phyloP scores from a whole-genome alignment of 2,113 vertebrate species.

The Misgurnus anguillicaudatus region DNA sequence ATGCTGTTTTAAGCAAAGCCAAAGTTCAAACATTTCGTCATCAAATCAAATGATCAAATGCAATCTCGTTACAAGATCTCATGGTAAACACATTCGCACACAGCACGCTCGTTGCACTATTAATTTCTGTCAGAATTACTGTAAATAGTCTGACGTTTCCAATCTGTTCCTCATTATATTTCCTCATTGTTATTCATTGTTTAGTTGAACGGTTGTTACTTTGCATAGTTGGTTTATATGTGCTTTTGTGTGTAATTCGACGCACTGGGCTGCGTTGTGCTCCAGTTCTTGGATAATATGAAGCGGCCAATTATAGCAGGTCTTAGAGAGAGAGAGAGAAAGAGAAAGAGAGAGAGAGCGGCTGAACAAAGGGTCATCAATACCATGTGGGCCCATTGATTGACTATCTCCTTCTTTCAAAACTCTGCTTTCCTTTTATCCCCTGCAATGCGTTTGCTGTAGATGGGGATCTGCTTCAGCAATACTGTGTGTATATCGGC shows the following conservation, averaged over 20 bases:
- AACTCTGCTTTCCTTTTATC: not conserved
- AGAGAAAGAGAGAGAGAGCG: not conserved
- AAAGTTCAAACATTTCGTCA: not conserved
- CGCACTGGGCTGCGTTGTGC: not conserved
- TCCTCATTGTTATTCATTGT: slow-evolving; percentile 15
- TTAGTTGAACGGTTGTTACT: slow-evolving; percentile 15
- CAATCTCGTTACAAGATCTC: not conserved
- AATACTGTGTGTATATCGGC: not conserved
- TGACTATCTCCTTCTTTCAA: slow-evolving; percentile 17
- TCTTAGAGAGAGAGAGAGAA: not conserved
- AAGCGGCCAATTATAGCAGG: slow-evolving; percentile 36
- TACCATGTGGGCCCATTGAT: slow-evolving; percentile 41
- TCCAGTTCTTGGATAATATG: slow-evolving; percentile 11
- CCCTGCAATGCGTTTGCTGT: slow-evolving; percentile 6
- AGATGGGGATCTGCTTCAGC: not conserved
- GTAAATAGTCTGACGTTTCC: slow-evolving; percentile 12
- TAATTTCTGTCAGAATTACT: slow-evolving; percentile 1
- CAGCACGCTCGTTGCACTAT: not conserved
- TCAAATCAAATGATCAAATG: not conserved
- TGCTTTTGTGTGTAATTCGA: slow-evolving; percentile 2
- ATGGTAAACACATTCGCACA: slow-evolving; percentile 2
- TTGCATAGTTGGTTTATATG: slow-evolving; percentile 12
- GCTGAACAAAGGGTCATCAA: slow-evolving; percentile 32
- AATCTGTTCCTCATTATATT: slow-evolving; percentile 26
- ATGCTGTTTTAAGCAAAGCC: not conserved